These are phyloP conservation scores for Pantherophis alleghaniensis DNA, from an alignment of 2,797 vertebrate species.

Conservation along the genomic window DNA sequence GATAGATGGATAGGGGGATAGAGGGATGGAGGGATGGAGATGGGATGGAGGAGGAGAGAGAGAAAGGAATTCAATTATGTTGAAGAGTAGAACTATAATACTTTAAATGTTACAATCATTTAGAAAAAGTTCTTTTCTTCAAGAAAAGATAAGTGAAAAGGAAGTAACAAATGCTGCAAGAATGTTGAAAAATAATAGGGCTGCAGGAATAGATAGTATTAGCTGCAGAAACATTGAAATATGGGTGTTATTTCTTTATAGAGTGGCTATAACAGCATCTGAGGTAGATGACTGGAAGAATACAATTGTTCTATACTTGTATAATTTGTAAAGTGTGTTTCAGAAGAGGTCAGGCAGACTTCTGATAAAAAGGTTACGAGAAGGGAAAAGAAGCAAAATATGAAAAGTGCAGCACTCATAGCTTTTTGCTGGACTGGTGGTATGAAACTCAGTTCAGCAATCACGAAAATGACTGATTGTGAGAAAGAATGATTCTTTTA, in stretches of 20 bases:
- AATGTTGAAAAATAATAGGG: not conserved
- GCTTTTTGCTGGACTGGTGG: not conserved
- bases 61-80: not conserved
- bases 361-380: not conserved
- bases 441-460: not conserved
- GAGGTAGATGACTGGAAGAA: not conserved
- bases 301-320: not conserved
- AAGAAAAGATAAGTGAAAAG: not conserved
- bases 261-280: not conserved
- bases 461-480: not conserved
- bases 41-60: no score
- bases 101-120: not conserved
- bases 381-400: not conserved
- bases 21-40: no score
- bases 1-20: no score
- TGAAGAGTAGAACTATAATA: not conserved
- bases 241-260: not conserved
- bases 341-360: not conserved
- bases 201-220: not conserved
- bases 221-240: not conserved
- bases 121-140: not conserved
- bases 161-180: not conserved
- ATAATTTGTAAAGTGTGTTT: not conserved
- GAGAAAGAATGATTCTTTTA: not conserved
- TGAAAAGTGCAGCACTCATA: not conserved